These are phyloP conservation scores for Penaeus indicus DNA, from an alignment of 1,140 invertebrate genomes.

Conservation along the genomic window DNA sequence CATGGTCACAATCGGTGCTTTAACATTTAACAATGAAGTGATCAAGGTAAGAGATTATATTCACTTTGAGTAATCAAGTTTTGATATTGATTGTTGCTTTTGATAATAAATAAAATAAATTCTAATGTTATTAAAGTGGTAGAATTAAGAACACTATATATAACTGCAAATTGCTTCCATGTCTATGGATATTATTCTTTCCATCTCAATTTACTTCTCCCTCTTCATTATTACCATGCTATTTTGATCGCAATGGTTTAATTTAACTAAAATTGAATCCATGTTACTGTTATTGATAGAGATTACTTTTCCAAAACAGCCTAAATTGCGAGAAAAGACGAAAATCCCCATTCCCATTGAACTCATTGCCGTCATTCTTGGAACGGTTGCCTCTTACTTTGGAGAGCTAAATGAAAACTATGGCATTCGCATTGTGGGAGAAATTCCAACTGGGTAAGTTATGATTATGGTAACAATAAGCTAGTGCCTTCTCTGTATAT, in stretches of 20 bases:
- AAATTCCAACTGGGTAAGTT: slow-evolving; percentile 83
- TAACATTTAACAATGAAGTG: slow-evolving; percentile 65
- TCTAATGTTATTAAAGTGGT: not conserved
- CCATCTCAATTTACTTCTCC: not conserved
- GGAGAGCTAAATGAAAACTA: slow-evolving; percentile 75
- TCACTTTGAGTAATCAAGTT: not conserved
- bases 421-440: slow-evolving; percentile 79
- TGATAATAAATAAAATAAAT: not conserved
- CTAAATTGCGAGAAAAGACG: slow-evolving; percentile 75
- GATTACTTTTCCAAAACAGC: slow-evolving; percentile 45
- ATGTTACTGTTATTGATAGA: not conserved
- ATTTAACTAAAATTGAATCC: not conserved
- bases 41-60: slow-evolving; percentile 60
- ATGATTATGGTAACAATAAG: not conserved
- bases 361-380: slow-evolving; percentile 83
- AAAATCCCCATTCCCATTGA: slow-evolving; percentile 88
- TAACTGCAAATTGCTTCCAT: not conserved
- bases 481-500: not conserved
- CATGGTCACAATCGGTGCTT: slow-evolving; percentile 45
- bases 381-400: slow-evolving; percentile 81
- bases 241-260: too few species aligned
- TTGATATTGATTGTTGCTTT: slow-evolving; percentile 11
- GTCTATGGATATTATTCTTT: not conserved
- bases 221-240: not conserved
- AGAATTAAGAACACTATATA: not conserved